Base-by-base conservation (phyloP, 2,113 vertebrate genomes). In the Sinocyclocheilus anshuiensis region DNA sequence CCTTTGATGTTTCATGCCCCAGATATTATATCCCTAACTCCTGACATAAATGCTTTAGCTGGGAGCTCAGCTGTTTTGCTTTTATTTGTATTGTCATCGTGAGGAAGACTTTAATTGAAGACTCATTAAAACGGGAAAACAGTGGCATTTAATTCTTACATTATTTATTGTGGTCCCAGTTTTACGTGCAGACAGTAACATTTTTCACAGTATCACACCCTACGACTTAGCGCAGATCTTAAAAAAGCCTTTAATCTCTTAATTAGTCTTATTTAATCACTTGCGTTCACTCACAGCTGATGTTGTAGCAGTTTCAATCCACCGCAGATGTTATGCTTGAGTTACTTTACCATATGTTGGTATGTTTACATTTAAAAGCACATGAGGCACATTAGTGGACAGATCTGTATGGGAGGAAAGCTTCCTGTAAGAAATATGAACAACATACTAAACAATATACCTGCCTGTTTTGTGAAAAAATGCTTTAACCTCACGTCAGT, bases 271-370 rank as follows among this genome's bases (percentile, higher is more conserved):
- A 63, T 78, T 90, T 90, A 88, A 91, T 86, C 79, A 72, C 15
- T 67, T 59, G 42, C 80, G 87, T 90, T 88, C 76, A 65, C 83
- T 86, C 71, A 86, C 84, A 88, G 86, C 81, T 89, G 88, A 88
- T 59, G 81, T 67, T 79, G 86, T 39, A 88, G 81, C 63, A 39
- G 50, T 90, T 88, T 87, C 33, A 78, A 89, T 91, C 86, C 61
- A 65, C 75, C 84, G 84, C 90, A 92, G 91, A 91, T 92, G 92
- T 88, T 86, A 24, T 69, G 83, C 82, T 90, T 89, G 81, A 71
- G 84, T 63, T 61, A 79, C 74, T 67, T 80, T 83, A 80, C 88
- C 90, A 92, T 92, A 87, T 92, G 89, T 79, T 83, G 74, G 78
- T 61, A 71, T 86, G 88, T 84, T 84, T 78, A 85, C 24, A 77